Conservation (phyloP, 2,888 invertebrate species). For the Torymus aiolomorphi region DNA sequence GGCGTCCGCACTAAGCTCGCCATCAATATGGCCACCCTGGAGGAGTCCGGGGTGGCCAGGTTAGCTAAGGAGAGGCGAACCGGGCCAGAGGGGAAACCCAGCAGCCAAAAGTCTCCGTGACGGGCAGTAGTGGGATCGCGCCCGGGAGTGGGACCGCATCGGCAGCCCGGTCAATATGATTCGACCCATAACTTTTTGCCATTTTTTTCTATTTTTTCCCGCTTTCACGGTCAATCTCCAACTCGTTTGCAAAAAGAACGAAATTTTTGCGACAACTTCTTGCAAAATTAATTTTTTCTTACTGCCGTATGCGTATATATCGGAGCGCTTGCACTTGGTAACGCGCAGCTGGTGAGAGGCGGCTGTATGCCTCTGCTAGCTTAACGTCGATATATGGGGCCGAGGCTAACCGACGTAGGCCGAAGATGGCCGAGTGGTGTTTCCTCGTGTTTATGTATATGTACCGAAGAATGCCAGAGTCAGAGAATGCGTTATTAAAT, state of each 20-base stretch:
- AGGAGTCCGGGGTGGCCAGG: constrained; percentile 91
- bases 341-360: too few species aligned
- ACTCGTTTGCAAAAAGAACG: neutral
- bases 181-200: constrained; percentile 81
- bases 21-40: constrained; percentile 94
- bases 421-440: constrained; percentile 24
- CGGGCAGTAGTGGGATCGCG: constrained; percentile 69
- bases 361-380: too few species aligned
- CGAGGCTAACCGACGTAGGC: neutral
- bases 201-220: constrained; percentile 63
- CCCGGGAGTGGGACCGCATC: constrained; percentile 72
- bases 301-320: neutral
- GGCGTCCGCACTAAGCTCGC: constrained; percentile 97
- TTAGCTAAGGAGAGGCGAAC: constrained; percentile 92
- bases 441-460: neutral
- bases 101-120: constrained; percentile 99
- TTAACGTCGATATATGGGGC: constrained; percentile 1
- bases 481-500: constrained; percentile 12
- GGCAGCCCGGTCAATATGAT: constrained; percentile 90
- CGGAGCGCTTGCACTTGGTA: too few species aligned
- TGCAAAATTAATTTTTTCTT: constrained; percentile 22
- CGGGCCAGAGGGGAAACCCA: constrained; percentile 99
- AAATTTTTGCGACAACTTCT: constrained; percentile 42
- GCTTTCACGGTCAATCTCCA: fast-evolving
- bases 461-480: neutral